Conservation (phyloP, 2,797 vertebrate species). For the Eremophila alpestris region DNA sequence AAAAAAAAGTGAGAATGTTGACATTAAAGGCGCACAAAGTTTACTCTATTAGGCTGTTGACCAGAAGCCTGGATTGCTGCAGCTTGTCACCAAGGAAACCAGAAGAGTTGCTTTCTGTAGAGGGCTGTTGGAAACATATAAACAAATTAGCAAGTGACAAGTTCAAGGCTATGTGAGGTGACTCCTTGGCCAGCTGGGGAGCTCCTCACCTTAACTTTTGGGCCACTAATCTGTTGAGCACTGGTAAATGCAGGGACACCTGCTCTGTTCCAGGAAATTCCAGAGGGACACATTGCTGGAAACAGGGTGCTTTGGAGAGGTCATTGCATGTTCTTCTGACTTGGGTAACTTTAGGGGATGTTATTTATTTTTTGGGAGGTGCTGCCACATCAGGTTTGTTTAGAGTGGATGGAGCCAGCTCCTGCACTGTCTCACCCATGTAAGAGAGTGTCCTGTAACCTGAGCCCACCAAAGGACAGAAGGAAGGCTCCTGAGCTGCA, state of each 20-base stretch:
- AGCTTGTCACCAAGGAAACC: neutral
- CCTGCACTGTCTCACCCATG: neutral
- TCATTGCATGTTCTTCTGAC: neutral
- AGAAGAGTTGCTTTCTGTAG: neutral
- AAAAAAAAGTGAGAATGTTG: neutral
- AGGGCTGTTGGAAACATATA: neutral
- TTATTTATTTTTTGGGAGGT: neutral
- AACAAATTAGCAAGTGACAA: neutral
- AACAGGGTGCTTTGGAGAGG: neutral
- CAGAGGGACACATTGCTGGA: neutral
- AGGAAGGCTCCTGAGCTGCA: neutral
- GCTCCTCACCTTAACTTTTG: neutral
- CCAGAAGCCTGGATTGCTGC: neutral
- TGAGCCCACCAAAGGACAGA: neutral
- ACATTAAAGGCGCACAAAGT: neutral
- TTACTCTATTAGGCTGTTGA: neutral
- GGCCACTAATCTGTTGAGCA: accelerated
- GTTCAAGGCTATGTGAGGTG: neutral
- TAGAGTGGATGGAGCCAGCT: neutral
- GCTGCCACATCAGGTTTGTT: neutral
- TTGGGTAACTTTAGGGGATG: neutral
- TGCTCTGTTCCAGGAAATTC: neutral
- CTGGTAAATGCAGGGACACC: neutral
- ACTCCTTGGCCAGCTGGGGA: neutral
- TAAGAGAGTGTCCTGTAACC: neutral